Evolutionary conservation across 1,140 invertebrate species (phyloP), one percentile per base, ranked within the genome.

Genomic region (Mycetomoellerius zeteki): DNA sequence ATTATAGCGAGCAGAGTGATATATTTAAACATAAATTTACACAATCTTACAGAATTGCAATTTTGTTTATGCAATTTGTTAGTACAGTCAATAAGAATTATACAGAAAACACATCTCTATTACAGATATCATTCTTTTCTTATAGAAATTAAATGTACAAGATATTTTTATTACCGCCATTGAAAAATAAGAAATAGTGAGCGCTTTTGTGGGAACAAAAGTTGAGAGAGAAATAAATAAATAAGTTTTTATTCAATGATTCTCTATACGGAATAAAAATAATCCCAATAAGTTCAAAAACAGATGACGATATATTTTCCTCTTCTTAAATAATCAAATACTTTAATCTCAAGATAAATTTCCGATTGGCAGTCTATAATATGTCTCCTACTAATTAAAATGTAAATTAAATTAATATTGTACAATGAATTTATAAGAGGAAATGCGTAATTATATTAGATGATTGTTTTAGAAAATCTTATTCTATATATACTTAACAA

Each of bases 1-100:
- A 54, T 80, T 80, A 78, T 58, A 72, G 64, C 65, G 33, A 69
- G 21, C 50, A n/a, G 52, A 10, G 24, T 82, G 65, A 71, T 72
- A 19, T 58, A 72, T 71, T 81, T 58, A 81, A 81, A 19, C 47
- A 2, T 71, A 64, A 81, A 81, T 81, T 56, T 30, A 50, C 21
- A 43, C 52, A 47, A 62, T 82, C 21, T 72, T 58, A 21, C 30
- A 16, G 50, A 54, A 82, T 58, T 43, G 52, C 52, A 72, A 82
- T 71, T 71, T 69, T 67, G 43, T 12, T 78, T 64, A 65, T 24
- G 24, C 75, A 65, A 50, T 78, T 69, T 50, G 52, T 43, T 27
- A 72, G 33, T 33, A 56, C 1, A 43, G 37, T 19, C 16, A 58
- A 56, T 30, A 24, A 33, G 14, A 37, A 69, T 81, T 27, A 14